Base-by-base conservation (phyloP, 1,140 invertebrate genomes). In the Tetraneura akinire region DNA sequence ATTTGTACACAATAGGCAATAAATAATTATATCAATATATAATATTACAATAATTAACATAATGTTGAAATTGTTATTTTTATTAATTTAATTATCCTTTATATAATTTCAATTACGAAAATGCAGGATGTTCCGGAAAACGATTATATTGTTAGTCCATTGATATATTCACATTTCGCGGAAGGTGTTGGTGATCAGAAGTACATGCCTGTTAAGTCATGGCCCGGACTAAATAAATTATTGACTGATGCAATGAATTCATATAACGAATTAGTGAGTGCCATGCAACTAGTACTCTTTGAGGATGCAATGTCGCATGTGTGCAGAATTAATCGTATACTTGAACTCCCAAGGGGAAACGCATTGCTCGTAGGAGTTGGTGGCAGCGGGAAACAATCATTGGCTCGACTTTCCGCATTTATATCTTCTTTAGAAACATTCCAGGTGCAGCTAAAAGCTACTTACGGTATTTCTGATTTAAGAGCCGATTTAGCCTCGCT, bases 241-340 rank as follows among this genome's bases (percentile, higher is more conserved):
- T 86, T 97, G 0, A 88, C 90, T 2, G 96, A 97, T 83, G 95
- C 95, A 6, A 86, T 97, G 49, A 87, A 89, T 18, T 91, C 90
- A 70, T 98, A 98, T 84, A 82, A 82, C 14, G 89, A 91, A 81
- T 83, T 92, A 80, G 90, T 97, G 47, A 91, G 94, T 6, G 92
- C 92, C 1, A 97, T 98, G 94, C 96, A 97, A 86, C 87, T 98
- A 9, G 96, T 98, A 10, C 88, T 98, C 3, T 98, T 98, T 85
- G 94, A 97, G 85, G 96, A 98, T 85, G 96, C 96, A 4, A 96
- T 98, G 91, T 89, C 90, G 81, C 95, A 97, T 84, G 91, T 97
- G 32, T 83, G 88, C 85, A 89, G 93, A 82, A 98, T 98, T 80
- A 97, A 95, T 86, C 89, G 96, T 80, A 97, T 98, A 81, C 86